Conservation (phyloP, 2,888 invertebrate species). For the Myopa testacea region DNA sequence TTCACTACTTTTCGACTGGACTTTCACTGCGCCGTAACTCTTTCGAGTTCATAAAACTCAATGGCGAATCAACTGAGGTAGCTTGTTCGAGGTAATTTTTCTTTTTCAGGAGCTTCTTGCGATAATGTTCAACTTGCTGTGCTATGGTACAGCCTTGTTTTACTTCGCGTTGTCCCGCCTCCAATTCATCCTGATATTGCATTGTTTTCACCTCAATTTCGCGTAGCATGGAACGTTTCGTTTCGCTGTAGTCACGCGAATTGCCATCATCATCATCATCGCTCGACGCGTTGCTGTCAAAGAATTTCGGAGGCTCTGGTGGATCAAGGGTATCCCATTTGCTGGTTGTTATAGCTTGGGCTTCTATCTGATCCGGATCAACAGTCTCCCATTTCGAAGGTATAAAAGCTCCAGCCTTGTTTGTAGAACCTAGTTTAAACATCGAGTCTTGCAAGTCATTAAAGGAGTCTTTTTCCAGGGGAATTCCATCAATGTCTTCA, state of each 20-base stretch:
- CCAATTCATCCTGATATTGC: constrained; percentile 96
- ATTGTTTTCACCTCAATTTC: constrained; percentile 96
- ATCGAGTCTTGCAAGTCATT: constrained; percentile 30
- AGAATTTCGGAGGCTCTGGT: constrained; percentile 66
- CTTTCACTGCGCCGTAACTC: constrained; percentile 57
- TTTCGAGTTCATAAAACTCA: constrained; percentile 53
- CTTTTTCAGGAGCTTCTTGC: constrained; percentile 83
- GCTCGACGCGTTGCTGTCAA: constrained; percentile 58
- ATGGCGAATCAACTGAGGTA: constrained; percentile 58
- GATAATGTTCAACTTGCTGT: constrained; percentile 91
- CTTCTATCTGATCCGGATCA: constrained; percentile 86
- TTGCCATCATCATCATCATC: constrained; percentile 71
- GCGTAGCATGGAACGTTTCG: constrained; percentile 80
- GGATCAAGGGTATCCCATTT: constrained; percentile 86
- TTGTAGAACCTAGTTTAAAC: constrained; percentile 47
- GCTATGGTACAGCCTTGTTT: constrained; percentile 80
- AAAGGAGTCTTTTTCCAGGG: constrained; percentile 70
- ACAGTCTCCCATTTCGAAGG: constrained; percentile 98
- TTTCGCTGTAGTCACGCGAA: constrained; percentile 73
- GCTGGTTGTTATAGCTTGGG: constrained; percentile 86
- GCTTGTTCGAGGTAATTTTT: constrained; percentile 72
- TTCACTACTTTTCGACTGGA: constrained; percentile 51
- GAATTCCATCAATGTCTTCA: constrained; percentile 82
- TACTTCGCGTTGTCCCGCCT: constrained; percentile 81
- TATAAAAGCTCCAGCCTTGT: constrained; percentile 77